phyloP scores from a whole-genome alignment of 2,797 vertebrate species.

The Novumbra hubbsi region DNA sequence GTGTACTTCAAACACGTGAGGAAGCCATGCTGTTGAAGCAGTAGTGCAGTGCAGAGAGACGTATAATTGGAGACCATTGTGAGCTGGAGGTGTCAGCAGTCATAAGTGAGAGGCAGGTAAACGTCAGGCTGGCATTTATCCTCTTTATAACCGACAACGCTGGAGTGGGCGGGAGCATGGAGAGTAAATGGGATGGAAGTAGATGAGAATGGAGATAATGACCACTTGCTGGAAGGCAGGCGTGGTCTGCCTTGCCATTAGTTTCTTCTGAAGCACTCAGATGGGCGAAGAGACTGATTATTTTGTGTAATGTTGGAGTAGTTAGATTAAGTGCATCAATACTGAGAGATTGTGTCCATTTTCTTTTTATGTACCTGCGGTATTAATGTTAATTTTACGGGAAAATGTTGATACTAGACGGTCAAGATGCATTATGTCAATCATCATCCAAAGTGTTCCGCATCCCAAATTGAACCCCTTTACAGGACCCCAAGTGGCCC shows the following conservation, averaged over 20 bases:
- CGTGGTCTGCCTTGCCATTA: slow-evolving; percentile 43
- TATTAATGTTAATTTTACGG: background rate
- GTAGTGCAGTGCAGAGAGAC: slow-evolving; percentile 25
- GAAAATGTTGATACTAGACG: background rate
- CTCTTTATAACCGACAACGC: slow-evolving; percentile 40
- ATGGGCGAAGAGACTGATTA: slow-evolving; percentile 25
- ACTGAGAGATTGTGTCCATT: slow-evolving; percentile 12
- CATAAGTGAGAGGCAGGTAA: slow-evolving; percentile 55
- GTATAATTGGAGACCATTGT: slow-evolving; percentile 60
- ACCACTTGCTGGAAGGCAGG: slow-evolving; percentile 26
- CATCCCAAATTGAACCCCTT: slow-evolving; percentile 7
- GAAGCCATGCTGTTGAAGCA: slow-evolving; percentile 55
- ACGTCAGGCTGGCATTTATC: slow-evolving; percentile 64
- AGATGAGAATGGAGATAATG: slow-evolving; percentile 46
- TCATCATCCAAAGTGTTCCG: background rate
- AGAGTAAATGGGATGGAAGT: slow-evolving; percentile 54
- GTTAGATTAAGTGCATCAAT: slow-evolving; percentile 10
- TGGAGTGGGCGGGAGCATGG: slow-evolving; percentile 45
- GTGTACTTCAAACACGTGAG: slow-evolving; percentile 67
- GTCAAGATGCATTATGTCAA: background rate
- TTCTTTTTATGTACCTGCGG: background rate
- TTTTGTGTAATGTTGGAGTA: slow-evolving; percentile 10
- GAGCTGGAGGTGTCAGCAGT: slow-evolving; percentile 61
- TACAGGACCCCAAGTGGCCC: background rate
- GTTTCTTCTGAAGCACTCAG: slow-evolving; percentile 39